phyloP scores from a whole-genome alignment of 2,113 vertebrate genomes.

The Lepisosteus oculatus region DNA sequence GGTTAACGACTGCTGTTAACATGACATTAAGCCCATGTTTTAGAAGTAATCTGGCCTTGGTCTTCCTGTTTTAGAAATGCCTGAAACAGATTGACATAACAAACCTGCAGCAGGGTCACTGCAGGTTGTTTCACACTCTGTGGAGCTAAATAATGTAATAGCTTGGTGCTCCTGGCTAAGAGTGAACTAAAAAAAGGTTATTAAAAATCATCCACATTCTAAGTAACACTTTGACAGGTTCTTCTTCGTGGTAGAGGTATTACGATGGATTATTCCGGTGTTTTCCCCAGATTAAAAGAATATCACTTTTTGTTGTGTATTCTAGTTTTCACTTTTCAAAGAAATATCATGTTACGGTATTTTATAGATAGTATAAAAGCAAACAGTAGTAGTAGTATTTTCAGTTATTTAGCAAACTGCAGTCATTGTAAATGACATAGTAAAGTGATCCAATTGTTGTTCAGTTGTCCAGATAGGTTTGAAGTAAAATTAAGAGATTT shows the following conservation, averaged over 20 bases:
- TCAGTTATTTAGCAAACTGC: no score
- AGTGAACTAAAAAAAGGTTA: neutral
- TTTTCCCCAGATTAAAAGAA: no score
- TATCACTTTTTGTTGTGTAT: no score
- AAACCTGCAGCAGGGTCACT: neutral
- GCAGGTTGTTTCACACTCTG: neutral
- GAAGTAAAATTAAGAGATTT: no score
- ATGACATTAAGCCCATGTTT: neutral
- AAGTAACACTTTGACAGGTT: neutral
- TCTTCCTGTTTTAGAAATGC: neutral
- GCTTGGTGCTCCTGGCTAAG: neutral
- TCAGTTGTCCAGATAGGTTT: no score
- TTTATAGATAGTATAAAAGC: no score
- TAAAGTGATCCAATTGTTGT: no score
- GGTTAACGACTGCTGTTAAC: neutral
- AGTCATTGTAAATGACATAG: no score
- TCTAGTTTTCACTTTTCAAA: no score
- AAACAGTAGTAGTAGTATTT: no score
- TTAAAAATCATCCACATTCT: neutral
- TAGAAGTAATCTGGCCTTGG: neutral
- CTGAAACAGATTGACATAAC: neutral
- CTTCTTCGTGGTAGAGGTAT: neutral
- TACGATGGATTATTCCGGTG: no score
- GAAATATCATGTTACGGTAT: no score
- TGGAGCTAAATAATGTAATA: conserved; percentile 1